Evolutionary conservation across 2,888 invertebrate species (phyloP), one percentile per base, ranked within the genome.

Genomic region (Pimpla rufipes): DNA sequence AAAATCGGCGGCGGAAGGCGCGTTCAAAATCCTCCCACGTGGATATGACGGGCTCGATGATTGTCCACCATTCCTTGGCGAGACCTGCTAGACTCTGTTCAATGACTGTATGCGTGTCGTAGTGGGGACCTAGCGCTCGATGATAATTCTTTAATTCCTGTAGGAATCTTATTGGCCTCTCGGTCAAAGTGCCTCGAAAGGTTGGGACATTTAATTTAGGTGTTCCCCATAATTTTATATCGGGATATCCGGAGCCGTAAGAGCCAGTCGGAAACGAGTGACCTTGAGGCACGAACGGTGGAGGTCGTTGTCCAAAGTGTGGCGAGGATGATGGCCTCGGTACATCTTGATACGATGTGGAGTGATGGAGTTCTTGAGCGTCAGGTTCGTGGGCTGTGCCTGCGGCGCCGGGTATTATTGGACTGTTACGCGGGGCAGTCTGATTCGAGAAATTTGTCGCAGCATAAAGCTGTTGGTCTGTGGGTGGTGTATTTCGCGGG

Each of bases 61-160:
- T 29, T 0, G 59, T 16, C 59, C 59, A 62, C 59, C 59, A 62
- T 37, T 62, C 59, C 7, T 37, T 62, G 1, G 59, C 59, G 2
- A 10, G n/a, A 3, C 13, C 37, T 2, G 59, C n/a, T 35, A 62
- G 10, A 37, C 59, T 62, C n/a, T 62, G 57, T 5, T 57, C 57
- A 0, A 29, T 29, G 2, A 57, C 29, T 6, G 0, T 57, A 8
- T 57, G 23, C 3, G 0, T 13, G 2, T 7, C 13, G 29, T 57
- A 57, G 1, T 29, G 8, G 7, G 57, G 57, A 3, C 59, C 59
- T 16, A 62, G 29, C 6, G 59, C 37, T 37, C 29, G n/a, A 4
- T 6, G 13, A 62, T 62, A 62, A 2, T 35, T 29, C 0, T 6
- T n/a, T 16, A 62, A 37, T 7, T 62, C 59, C 3, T 13, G 57